These are phyloP conservation scores for Orius laevigatus DNA, from an alignment of 1,140 invertebrate genomes.

Conservation along the genomic window DNA sequence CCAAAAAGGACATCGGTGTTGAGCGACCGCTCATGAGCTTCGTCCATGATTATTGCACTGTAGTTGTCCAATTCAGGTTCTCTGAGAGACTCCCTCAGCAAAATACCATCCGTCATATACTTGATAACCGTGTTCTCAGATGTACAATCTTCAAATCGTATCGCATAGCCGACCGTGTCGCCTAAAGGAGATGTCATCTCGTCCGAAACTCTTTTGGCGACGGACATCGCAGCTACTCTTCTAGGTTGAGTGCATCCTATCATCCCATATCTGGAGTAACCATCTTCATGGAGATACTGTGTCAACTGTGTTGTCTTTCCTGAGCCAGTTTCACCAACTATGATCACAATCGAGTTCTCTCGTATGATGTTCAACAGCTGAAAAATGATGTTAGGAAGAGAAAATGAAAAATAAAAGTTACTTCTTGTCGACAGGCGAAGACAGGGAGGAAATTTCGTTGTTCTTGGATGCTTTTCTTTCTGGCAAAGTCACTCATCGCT, in stretches of 20 bases:
- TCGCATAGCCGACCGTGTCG: slow-evolving; percentile 90
- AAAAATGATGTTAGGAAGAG: slow-evolving; percentile 53
- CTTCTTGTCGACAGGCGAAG: slow-evolving; percentile 87
- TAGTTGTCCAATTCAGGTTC: slow-evolving; percentile 94
- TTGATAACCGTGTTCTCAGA: slow-evolving; percentile 90
- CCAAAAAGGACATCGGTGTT: slow-evolving; percentile 98
- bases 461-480: slow-evolving; percentile 67
- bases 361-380: slow-evolving; percentile 75
- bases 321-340: slow-evolving; percentile 92
- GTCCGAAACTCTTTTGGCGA: slow-evolving; percentile 96
- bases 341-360: slow-evolving; percentile 90
- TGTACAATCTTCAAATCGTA: slow-evolving; percentile 99
- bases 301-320: slow-evolving; percentile 99
- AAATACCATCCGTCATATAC: slow-evolving; percentile 99
- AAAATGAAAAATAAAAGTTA: slow-evolving; percentile 20
- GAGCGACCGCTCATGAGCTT: slow-evolving; percentile 94
- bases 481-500: slow-evolving; percentile 77
- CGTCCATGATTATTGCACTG: slow-evolving; percentile 96
- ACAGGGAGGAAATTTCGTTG: slow-evolving; percentile 89
- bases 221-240: slow-evolving; percentile 96
- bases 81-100: slow-evolving; percentile 83
- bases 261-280: slow-evolving; percentile 74
- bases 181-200: slow-evolving; percentile 85
- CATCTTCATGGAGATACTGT: slow-evolving; percentile 95
- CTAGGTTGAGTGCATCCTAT: slow-evolving; percentile 71